These are phyloP conservation scores for Otocyon megalotis DNA, from an alignment of 2,113 vertebrate species.

Conservation along the genomic window DNA sequence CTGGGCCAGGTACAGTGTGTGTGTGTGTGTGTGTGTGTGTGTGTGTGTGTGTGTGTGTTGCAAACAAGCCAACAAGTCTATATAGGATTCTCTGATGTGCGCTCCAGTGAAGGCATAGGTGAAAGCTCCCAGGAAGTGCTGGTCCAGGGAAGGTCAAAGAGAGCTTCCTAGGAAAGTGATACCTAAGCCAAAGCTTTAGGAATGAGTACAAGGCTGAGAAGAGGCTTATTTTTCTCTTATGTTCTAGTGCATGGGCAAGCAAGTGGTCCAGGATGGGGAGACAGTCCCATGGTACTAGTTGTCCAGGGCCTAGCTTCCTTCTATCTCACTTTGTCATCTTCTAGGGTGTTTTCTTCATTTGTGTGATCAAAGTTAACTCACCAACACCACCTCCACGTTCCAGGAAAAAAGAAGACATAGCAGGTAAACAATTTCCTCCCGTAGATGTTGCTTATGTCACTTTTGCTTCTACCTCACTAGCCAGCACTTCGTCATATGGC, in stretches of 20 bases:
- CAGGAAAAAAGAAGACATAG: neutral
- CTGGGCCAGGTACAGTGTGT: neutral
- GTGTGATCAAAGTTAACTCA: neutral
- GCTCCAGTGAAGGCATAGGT: neutral
- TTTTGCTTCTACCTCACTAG: neutral
- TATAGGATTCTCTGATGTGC: neutral
- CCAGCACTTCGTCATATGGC: neutral
- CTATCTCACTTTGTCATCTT: neutral
- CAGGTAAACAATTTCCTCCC: neutral
- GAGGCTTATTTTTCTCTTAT: neutral
- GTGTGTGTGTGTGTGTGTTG: neutral
- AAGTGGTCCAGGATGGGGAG: neutral
- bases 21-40: neutral
- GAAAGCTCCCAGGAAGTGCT: neutral
- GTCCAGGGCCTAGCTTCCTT: neutral
- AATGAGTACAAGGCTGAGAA: neutral
- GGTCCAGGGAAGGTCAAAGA: neutral
- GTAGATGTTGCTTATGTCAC: neutral
- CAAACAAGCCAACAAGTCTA: neutral
- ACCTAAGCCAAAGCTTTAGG: neutral
- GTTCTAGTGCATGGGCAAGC: neutral
- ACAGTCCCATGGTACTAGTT: neutral
- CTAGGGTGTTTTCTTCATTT: neutral
- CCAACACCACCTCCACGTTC: neutral
- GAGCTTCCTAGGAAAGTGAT: neutral